Percentiles rank a stretch among this genome's conserved stretches.
phyloP scores from a whole-genome alignment of 2,797 vertebrate genomes.

The Heterohyrax brucei region DNA sequence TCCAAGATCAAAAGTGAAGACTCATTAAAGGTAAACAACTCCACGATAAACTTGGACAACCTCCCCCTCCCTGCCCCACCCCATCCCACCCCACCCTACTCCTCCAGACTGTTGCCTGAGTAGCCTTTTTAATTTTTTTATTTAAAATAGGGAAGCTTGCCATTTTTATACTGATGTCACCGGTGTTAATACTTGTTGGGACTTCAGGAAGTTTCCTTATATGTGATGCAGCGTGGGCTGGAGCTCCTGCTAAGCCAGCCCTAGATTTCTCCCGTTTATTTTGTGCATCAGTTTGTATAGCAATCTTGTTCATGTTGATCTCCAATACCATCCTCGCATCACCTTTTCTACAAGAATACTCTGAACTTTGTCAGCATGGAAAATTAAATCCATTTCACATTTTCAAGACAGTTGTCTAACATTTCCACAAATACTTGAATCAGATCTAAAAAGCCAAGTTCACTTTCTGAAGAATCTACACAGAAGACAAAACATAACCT shows the following conservation, averaged over 20 bases:
- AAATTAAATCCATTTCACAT: too few species aligned
- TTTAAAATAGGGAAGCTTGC: too few species aligned
- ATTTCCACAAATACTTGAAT: constrained; percentile 94
- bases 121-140: not conserved
- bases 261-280: constrained; percentile 99
- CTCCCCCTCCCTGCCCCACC: not conserved
- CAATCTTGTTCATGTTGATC: constrained; percentile 99
- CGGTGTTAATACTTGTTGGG: too few species aligned
- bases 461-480: constrained; percentile 99
- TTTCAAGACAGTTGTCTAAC: too few species aligned
- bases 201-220: too few species aligned
- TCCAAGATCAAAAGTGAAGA: not conserved
- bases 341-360: constrained; percentile 99
- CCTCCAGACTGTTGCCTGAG: not conserved
- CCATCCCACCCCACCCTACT: too few species aligned
- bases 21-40: not conserved
- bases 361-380: too few species aligned
- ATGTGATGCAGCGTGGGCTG: too few species aligned
- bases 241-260: constrained; percentile 85
- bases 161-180: too few species aligned
- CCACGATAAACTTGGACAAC: not conserved
- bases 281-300: constrained; percentile 98
- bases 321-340: constrained; percentile 99
- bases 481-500: constrained; percentile 99
- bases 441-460: constrained; percentile 99